A percentile compares a stretch with the other conserved stretches of the same genome.
Evolutionary conservation across 2,888 invertebrate species (phyloP).

Genomic region (Hirudinaria manillensis): DNA sequence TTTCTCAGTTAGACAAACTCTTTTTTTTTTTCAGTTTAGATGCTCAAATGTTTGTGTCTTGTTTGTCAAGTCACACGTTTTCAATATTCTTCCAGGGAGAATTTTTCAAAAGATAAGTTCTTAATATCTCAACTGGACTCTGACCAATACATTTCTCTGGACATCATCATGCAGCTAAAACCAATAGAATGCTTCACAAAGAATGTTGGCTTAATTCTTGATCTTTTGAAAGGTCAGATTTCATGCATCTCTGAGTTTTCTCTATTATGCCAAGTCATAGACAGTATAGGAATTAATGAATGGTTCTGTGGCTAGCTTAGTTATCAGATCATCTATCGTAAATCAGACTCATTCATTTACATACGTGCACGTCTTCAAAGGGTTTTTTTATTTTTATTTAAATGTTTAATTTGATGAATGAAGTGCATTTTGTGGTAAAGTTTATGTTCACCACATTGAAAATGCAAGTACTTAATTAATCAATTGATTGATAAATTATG

Average conservation of each 20-base stretch:
- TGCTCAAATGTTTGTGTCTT: not conserved
- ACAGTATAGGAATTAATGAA: no score
- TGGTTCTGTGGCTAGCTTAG: no score
- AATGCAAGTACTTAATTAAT: no score
- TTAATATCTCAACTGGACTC: conserved; percentile 31
- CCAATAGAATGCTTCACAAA: not conserved
- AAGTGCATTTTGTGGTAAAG: no score
- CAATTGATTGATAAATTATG: no score
- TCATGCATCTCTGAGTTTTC: not conserved
- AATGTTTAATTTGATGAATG: no score
- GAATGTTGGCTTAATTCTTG: conserved; percentile 20
- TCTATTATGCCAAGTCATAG: not conserved
- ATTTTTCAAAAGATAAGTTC: conserved; percentile 31
- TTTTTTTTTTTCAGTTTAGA: not conserved
- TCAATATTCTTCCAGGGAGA: conserved; percentile 17
- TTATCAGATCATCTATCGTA: no score
- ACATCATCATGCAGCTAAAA: conserved; percentile 24
- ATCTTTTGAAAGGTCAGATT: conserved; percentile 21
- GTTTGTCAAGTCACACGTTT: not conserved
- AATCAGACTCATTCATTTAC: no score
- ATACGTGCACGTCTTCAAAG: no score
- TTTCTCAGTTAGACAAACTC: conserved; percentile 13
- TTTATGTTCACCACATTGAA: no score
- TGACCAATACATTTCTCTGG: conserved; percentile 30
- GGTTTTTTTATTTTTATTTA: no score